Base-by-base conservation (phyloP, 2,888 invertebrate species). In the Melieria picta region DNA sequence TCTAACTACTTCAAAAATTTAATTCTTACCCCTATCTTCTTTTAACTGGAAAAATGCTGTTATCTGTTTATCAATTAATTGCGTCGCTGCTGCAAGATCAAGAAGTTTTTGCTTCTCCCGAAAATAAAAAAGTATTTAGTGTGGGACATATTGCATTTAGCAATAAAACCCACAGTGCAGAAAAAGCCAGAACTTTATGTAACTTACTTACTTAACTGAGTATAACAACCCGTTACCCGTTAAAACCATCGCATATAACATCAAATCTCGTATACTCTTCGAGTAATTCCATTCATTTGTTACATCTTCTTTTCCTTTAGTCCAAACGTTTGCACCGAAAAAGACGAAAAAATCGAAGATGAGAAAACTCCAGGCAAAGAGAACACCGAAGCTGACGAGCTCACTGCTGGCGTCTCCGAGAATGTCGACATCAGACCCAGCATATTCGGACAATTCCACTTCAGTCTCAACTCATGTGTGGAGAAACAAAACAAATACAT, bases 271-370 rank as follows among this genome's bases (percentile, higher is more conserved):
- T 56, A 3, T 13, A 5, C 13, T 1, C 16, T 4, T 30, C 30
- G 13, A 5, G n/a, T 10, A 55, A n/a, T 9, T 9, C 5, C 13
- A 16, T 55, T n/a, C 1, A 10, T 55, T 16, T 1, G 5, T 9
- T 57, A 7, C 42, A n/a, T n/a, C 13, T 61, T 50, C 48, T 55
- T 43, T 30, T 30, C 50, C 83, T 85, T 42, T 80, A 91, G 91
- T 50, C 88, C 89, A 62, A 91, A 91, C 80, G 91, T 92, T 30
- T 91, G 91, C 80, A 89, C 90, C 56, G 90, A 91, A 78, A 89
- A 90, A 61, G 87, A 85, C 73, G 85, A 83, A 74, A 80, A 83
- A 46, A 73, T 45, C 13, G 43, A 65, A 9, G 74, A 71, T 43
- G 79, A 80, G 11, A 58, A 69, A 9, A 72, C 69, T n/a, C 78